These are phyloP conservation scores for Autographa pulchrina DNA, from an alignment of 2,888 invertebrate species.

Conservation along the genomic window DNA sequence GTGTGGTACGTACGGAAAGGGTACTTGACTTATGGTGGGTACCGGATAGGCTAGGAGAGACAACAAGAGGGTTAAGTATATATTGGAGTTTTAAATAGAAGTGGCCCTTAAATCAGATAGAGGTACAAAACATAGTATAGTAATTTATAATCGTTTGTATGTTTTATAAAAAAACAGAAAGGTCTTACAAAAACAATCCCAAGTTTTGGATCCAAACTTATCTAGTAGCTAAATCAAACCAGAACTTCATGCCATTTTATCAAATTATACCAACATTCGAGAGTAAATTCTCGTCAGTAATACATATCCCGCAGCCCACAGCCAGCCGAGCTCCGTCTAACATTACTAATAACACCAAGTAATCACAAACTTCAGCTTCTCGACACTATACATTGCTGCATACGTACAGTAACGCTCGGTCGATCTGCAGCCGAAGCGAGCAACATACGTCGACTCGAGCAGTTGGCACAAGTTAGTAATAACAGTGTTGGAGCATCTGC, in stretches of 20 bases:
- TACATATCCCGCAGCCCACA: not conserved
- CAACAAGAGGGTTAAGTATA: too few relatives aligned
- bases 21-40: not conserved
- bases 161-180: too few relatives aligned
- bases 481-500: conserved; percentile 40
- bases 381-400: conserved; percentile 30
- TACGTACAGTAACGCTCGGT: conserved; percentile 5
- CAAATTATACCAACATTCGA: conserved; percentile 3
- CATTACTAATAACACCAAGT: conserved; percentile 49
- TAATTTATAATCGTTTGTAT: too few relatives aligned
- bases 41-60: too few relatives aligned
- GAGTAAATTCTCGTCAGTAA: not conserved
- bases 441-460: conserved; percentile 22
- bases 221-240: not conserved
- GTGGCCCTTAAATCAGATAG: too few relatives aligned
- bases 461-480: conserved; percentile 34
- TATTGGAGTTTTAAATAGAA: too few relatives aligned
- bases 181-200: not conserved
- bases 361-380: conserved; percentile 39
- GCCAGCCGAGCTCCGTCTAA: conserved; percentile 17
- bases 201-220: not conserved
- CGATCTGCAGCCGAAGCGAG: conserved; percentile 16
- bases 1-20: not conserved
- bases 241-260: not conserved
- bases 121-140: too few relatives aligned